Evolutionary conservation across 2,113 vertebrate species (phyloP).

Genomic region (Apteryx owenii): DNA sequence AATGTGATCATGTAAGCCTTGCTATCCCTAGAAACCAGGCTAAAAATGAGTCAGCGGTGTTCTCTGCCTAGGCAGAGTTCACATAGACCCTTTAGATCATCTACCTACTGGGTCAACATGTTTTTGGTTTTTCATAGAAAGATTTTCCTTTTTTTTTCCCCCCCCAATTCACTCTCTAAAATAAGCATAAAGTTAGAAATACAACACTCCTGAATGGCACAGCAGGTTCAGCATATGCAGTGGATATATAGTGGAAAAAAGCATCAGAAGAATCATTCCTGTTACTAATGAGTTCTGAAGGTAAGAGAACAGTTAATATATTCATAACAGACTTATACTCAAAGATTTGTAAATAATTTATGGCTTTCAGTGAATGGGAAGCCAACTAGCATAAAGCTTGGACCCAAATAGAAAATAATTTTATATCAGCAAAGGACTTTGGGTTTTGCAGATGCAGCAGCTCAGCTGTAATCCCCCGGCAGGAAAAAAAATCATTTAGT

Average conservation of each 20-base stretch:
- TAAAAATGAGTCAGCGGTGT: not conserved
- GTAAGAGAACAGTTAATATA: conserved; percentile 51
- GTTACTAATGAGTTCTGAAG: conserved; percentile 52
- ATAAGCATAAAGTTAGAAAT: not conserved
- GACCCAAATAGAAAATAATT: conserved; percentile 34
- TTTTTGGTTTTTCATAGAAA: not conserved
- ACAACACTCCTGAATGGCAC: not conserved
- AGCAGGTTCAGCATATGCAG: conserved; percentile 40
- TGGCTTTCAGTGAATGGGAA: conserved; percentile 41
- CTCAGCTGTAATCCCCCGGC: not conserved
- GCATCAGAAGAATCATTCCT: conserved; percentile 52
- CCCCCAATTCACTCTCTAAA: not conserved
- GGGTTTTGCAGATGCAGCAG: conserved; percentile 36
- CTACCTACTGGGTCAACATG: not conserved
- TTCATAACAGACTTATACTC: conserved; percentile 28
- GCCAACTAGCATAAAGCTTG: not conserved
- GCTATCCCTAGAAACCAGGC: not conserved
- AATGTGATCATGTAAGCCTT: not conserved
- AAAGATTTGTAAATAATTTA: conserved; percentile 64
- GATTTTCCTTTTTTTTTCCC: not conserved
- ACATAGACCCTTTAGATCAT: not conserved
- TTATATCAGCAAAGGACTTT: not conserved
- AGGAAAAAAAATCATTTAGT: not conserved
- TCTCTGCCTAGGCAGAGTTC: not conserved
- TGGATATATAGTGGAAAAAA: conserved; percentile 37